Conservation (phyloP, 2,113 vertebrate genomes). For the Menidia beryllina region DNA sequence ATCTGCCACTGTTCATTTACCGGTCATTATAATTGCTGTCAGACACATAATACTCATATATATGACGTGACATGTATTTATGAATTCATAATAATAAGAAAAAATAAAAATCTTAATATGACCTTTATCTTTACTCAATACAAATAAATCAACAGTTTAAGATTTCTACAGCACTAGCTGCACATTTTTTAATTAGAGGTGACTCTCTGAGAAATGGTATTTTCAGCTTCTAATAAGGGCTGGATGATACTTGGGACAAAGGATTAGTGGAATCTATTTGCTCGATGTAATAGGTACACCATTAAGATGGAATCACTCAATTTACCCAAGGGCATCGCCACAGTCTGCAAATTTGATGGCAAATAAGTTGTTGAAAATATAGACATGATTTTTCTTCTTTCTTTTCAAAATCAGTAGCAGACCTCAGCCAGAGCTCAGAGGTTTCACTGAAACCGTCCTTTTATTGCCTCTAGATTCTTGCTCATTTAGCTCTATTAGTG, state of each 20-base stretch:
- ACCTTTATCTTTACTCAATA: background rate
- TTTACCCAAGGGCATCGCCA: slow-evolving; percentile 43
- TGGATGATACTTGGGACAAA: slow-evolving; percentile 49
- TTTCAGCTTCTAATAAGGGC: slow-evolving; percentile 41
- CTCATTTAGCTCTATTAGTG: slow-evolving; percentile 11
- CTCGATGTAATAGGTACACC: slow-evolving; percentile 67
- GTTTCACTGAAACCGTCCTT: background rate
- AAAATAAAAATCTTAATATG: background rate
- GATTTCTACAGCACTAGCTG: slow-evolving; percentile 17
- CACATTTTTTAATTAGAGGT: slow-evolving; percentile 29
- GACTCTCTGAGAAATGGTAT: slow-evolving; percentile 39
- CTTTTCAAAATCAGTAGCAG: background rate
- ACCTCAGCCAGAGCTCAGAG: background rate
- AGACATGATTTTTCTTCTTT: slow-evolving; percentile 2
- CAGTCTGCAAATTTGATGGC: slow-evolving; percentile 17
- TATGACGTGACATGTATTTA: background rate
- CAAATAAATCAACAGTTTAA: background rate
- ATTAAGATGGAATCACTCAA: slow-evolving; percentile 54
- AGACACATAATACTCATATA: background rate
- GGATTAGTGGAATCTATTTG: slow-evolving; percentile 61
- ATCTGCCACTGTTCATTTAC: background rate
- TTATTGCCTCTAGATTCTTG: background rate
- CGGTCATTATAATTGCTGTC: background rate
- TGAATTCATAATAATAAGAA: background rate
- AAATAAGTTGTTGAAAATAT: slow-evolving; percentile 23